Evolutionary conservation across 2,113 vertebrate genomes (phyloP), one percentile per base, ranked within the genome.

Genomic region (Spea multiplicata): DNA sequence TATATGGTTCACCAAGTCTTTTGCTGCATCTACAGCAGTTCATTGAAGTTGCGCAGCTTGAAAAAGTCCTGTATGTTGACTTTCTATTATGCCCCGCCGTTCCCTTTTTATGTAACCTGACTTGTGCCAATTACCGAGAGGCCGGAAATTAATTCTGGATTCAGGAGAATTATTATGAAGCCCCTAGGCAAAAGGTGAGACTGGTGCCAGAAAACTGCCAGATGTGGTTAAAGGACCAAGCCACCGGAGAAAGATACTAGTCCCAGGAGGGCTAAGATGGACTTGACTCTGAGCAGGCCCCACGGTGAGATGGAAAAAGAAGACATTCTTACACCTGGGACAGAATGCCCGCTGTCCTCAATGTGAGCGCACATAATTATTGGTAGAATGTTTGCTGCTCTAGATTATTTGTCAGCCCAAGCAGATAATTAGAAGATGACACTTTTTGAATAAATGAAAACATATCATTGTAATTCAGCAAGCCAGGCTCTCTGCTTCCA

Each of bases 121-220:
- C 74, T n/a, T 74, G 78, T 74, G 78, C 78, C 78, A 80, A 80
- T 80, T 80, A 80, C 61, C 68, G 71, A 74, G 78, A 80, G 78
- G 12, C 78, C 74, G 78, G 71, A 80, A 74, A 80, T 80, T 57
- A 80, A 80, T 80, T 62, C 78, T 80, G n/a, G 70, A 80, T 80
- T 80, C 78, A 67, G 71, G 78, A 80, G 71, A 74, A 80, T 80
- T 73, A 74, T 80, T 53, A 80, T 74, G 71, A 80, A 74, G 71
- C 78, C 78, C 78, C 78, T 73, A 80, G 78, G 78, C 78, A 67
- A 80, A 80, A 71, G 78, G 71, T 68, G 71, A 73, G 71, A 68
- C 74, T 74, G 61, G 62, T 80, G 78, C 78, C 78, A 80, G 78
- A 45, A 74, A 80, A 57, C 78, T 73, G 78, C 78, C 78, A 80